Conservation (phyloP, 2,888 invertebrate species). For the Trissolcus brochymenae region DNA sequence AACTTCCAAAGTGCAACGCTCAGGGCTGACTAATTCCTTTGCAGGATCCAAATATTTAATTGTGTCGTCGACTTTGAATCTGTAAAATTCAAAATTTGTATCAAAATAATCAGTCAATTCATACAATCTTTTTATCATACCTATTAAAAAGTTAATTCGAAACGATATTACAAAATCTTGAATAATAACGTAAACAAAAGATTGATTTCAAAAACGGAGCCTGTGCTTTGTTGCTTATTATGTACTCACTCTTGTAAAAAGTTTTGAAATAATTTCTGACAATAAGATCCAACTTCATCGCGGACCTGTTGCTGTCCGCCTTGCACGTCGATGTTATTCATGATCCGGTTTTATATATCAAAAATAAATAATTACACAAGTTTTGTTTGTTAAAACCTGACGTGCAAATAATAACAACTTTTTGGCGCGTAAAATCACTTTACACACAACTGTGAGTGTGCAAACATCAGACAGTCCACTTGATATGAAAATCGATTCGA, state of each 20-base stretch:
- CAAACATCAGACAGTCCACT: no score
- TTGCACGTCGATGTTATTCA: conserved; percentile 90
- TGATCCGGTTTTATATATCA: conserved; percentile 66
- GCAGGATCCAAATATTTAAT: conserved; percentile 91
- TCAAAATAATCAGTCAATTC: background rate
- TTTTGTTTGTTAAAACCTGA: no score
- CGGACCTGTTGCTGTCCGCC: conserved; percentile 86
- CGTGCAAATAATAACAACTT: no score
- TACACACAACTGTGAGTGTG: no score
- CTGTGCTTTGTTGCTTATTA: background rate
- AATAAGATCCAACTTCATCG: conserved; percentile 94
- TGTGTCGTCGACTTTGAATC: conserved; percentile 90
- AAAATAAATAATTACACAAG: no score
- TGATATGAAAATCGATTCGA: no score
- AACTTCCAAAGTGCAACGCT: conserved; percentile 93
- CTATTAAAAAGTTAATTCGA: no score
- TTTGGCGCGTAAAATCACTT: no score
- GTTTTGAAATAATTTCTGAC: conserved; percentile 97
- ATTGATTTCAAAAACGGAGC: background rate
- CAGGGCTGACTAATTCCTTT: conserved; percentile 89
- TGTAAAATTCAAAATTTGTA: conserved; percentile 42
- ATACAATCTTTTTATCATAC: background rate
- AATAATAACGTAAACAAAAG: background rate
- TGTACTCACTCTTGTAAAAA: conserved; percentile 93
- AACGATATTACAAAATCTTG: no score